Conservation (phyloP, 1,140 invertebrate genomes). For the Dinoponera quadriceps region DNA sequence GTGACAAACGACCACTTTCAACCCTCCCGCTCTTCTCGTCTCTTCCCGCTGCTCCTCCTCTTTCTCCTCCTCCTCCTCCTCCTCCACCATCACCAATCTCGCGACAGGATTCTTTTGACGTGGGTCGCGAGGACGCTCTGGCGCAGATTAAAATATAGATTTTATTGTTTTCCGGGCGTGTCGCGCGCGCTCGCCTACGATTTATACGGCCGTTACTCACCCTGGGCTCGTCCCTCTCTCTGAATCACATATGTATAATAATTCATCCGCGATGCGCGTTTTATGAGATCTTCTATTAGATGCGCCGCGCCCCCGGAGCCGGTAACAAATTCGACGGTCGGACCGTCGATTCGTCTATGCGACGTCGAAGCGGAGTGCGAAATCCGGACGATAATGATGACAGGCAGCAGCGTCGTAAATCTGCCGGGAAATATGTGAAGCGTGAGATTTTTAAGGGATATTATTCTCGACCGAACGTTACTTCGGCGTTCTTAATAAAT, state of each 20-base stretch:
- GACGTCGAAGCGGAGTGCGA: conserved; percentile 33
- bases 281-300: conserved; percentile 80
- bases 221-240: conserved; percentile 52
- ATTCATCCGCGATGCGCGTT: conserved; percentile 80
- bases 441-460: conserved; percentile 39
- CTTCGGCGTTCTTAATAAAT: not conserved
- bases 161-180: conserved; percentile 83
- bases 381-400: conserved; percentile 64
- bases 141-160: conserved; percentile 84
- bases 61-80: conserved; percentile 41
- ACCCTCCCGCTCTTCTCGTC: conserved; percentile 56
- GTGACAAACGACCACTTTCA: conserved; percentile 80
- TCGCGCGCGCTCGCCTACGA: conserved; percentile 71
- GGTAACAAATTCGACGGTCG: conserved; percentile 71
- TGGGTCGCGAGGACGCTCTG: conserved; percentile 68
- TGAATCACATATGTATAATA: conserved; percentile 78
- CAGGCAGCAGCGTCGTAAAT: conserved; percentile 62
- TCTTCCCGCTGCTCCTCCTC: conserved; percentile 43
- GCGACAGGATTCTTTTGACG: conserved; percentile 68
- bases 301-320: conserved; percentile 56
- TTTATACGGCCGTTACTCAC: conserved; percentile 81
- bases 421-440: conserved; percentile 32
- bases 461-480: conserved; percentile 13
- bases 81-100: conserved; percentile 61
- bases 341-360: conserved; percentile 55